A percentile compares a stretch with the other conserved stretches of the same genome.
These are phyloP conservation scores for Aphis gossypii DNA, from an alignment of 1,140 invertebrate species.

Conservation along the genomic window DNA sequence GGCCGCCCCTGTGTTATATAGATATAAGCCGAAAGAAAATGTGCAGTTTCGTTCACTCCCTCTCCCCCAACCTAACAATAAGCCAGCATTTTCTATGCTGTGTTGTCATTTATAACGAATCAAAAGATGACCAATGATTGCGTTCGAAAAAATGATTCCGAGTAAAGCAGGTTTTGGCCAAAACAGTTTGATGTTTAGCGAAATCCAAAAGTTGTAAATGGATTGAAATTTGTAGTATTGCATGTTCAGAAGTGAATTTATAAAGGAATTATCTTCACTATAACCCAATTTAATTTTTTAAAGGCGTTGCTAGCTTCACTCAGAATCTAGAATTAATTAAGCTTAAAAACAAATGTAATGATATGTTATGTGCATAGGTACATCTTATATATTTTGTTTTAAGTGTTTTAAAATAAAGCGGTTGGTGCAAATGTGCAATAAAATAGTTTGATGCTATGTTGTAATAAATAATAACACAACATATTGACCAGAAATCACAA, in stretches of 20 bases:
- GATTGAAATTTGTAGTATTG: neutral
- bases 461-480: neutral
- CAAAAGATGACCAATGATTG: neutral
- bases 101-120: neutral
- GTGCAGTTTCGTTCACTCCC: neutral
- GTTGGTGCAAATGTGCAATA: neutral
- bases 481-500: neutral
- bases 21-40: neutral
- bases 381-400: neutral
- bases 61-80: neutral
- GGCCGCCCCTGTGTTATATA: too few species aligned
- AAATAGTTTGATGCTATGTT: neutral
- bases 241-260: neutral
- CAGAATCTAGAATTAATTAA: neutral
- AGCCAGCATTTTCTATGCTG: neutral
- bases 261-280: neutral
- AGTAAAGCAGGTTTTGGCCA: neutral
- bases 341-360: neutral
- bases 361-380: neutral
- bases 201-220: neutral
- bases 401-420: conserved; percentile 8
- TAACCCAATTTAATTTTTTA: neutral
- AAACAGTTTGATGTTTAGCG: neutral
- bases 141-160: neutral
- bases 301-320: neutral